Evolutionary conservation across 2,797 vertebrate species (phyloP).

Genomic region (Phyllotis vaccarum): DNA sequence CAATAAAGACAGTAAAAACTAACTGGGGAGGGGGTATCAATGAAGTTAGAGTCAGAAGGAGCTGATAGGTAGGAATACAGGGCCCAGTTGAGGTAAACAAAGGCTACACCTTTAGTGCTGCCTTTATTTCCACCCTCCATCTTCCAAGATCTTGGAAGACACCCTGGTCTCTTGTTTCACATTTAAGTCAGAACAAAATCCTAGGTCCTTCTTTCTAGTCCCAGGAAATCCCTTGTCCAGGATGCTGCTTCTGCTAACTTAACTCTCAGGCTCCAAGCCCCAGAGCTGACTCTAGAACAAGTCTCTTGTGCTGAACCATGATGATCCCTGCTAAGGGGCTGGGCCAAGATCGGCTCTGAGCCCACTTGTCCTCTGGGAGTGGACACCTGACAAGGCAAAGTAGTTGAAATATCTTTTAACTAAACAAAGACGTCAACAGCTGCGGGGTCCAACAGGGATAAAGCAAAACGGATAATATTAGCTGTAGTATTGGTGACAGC

Average conservation of each 20-base stretch:
- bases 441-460: background rate
- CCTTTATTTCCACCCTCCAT: background rate
- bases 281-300: background rate
- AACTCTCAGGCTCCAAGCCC: background rate
- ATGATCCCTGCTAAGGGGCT: background rate
- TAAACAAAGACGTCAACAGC: background rate
- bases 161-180: background rate
- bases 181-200: background rate
- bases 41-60: background rate
- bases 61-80: background rate
- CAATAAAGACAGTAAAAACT: background rate
- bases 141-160: background rate
- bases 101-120: background rate
- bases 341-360: background rate
- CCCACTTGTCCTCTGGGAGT: background rate
- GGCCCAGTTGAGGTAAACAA: background rate
- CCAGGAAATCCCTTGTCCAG: background rate
- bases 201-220: background rate
- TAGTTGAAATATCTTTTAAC: background rate
- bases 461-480: background rate
- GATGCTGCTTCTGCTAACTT: background rate
- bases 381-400: background rate
- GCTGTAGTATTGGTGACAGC: background rate
- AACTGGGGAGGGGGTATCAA: background rate
- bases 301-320: background rate